A percentile compares a stretch with the other conserved stretches of the same genome.
Conservation (phyloP, 2,888 invertebrate genomes). For the Agrochola lota region DNA sequence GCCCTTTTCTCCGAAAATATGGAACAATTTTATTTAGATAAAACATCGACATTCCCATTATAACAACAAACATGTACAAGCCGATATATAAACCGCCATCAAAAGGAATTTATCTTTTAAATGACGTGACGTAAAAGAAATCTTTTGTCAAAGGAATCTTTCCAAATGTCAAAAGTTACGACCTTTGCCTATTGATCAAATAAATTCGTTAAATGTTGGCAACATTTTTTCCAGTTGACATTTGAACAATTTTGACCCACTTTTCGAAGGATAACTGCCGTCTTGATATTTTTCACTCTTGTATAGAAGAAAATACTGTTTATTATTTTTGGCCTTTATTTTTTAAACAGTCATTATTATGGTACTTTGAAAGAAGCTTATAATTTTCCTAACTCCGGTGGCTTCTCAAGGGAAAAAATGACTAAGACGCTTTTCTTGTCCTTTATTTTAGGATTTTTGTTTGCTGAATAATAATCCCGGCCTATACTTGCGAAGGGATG, state of each 20-base stretch:
- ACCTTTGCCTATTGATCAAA: conserved; percentile 54
- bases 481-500: conserved; percentile 57
- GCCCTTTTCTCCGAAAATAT: conserved; percentile 1
- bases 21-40: conserved; percentile 1
- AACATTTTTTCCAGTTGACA: conserved; percentile 39
- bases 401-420: conserved; percentile 21
- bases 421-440: background rate
- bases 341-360: background rate
- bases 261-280: conserved; percentile 17
- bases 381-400: background rate
- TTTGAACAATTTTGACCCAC: conserved; percentile 39
- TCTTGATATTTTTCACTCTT: background rate
- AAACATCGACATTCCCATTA: conserved; percentile 13
- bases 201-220: conserved; percentile 21
- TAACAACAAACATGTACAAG: conserved; percentile 19
- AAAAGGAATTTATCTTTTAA: conserved; percentile 35
- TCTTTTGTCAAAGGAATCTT: conserved; percentile 20
- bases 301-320: background rate
- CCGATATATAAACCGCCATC: conserved; percentile 9
- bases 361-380: background rate
- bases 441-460: conserved; percentile 28
- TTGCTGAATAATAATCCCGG: conserved; percentile 52
- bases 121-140: conserved; percentile 30
- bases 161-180: conserved; percentile 28
- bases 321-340: background rate